Evolutionary conservation across 53 echinoderm and acorn worm species (phyloP).

Genomic region (Henricia sp.): DNA sequence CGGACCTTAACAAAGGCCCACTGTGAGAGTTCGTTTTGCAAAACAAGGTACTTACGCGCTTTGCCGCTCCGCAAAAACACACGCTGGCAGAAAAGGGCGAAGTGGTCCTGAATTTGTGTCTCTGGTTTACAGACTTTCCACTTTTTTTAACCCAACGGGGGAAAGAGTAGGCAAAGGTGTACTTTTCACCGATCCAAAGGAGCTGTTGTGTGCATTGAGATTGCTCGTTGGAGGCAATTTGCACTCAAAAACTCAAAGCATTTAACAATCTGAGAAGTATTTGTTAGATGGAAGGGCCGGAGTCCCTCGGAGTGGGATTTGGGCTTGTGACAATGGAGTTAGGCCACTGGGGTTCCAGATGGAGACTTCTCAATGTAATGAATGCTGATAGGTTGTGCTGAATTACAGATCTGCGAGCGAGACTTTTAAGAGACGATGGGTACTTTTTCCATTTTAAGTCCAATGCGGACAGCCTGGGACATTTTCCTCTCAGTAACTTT

Average conservation of each 20-base stretch:
- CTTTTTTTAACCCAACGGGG: conserved; percentile 21
- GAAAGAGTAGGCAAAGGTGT: neutral
- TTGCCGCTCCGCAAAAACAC: too few relatives aligned
- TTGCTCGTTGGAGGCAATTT: conserved; percentile 37
- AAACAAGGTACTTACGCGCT: too few relatives aligned
- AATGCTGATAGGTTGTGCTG: conserved; percentile 36
- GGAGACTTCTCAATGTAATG: neutral
- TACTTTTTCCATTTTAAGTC: too few relatives aligned
- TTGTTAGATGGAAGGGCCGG: neutral
- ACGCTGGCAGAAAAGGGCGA: neutral
- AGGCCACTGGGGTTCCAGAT: neutral
- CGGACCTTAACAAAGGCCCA: neutral
- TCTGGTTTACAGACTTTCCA: neutral
- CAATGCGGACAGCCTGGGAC: too few relatives aligned
- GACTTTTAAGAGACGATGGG: too few relatives aligned
- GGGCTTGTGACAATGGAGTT: neutral
- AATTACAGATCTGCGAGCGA: conserved; percentile 21
- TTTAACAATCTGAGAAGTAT: neutral
- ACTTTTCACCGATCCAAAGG: conserved; percentile 8
- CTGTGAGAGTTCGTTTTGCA: too few relatives aligned
- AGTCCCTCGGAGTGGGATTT: neutral
- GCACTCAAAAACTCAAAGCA: conserved; percentile 4
- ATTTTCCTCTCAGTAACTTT: too few relatives aligned
- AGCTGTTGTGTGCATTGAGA: conserved; percentile 22
- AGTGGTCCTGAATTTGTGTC: neutral